These are phyloP conservation scores for Globia sparganii DNA, from an alignment of 2,888 invertebrate species.

Conservation along the genomic window DNA sequence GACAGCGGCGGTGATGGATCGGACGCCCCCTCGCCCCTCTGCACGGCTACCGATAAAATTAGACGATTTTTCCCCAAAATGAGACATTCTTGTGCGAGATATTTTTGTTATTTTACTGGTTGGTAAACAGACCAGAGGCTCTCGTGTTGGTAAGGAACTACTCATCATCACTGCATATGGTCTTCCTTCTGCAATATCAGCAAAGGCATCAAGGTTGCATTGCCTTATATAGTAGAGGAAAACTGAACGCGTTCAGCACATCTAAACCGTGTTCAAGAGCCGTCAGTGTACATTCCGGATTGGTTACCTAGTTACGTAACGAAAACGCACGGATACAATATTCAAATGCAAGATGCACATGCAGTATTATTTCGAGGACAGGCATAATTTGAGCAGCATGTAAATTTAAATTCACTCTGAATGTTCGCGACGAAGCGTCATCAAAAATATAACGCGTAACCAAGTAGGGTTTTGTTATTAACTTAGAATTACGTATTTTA, in stretches of 20 bases:
- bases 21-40: constrained; percentile 69
- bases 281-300: neutral
- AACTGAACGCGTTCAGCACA: neutral
- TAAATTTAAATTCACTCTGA: no score
- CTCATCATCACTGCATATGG: neutral
- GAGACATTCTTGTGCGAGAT: constrained; percentile 69
- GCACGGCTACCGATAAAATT: constrained; percentile 73
- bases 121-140: neutral
- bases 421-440: no score
- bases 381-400: neutral
- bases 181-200: no score
- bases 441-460: no score
- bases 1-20: constrained; percentile 89
- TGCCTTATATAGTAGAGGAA: neutral
- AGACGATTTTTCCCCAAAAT: constrained; percentile 74
- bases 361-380: no score
- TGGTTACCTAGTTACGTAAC: no score
- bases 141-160: neutral
- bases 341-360: no score
- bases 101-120: constrained; percentile 50
- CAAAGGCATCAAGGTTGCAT: neutral
- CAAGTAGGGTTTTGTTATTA: no score
- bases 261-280: neutral
- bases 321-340: no score
- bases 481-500: no score